phyloP scores from a whole-genome alignment of 2,113 vertebrate genomes.

The Dromaius novaehollandiae region DNA sequence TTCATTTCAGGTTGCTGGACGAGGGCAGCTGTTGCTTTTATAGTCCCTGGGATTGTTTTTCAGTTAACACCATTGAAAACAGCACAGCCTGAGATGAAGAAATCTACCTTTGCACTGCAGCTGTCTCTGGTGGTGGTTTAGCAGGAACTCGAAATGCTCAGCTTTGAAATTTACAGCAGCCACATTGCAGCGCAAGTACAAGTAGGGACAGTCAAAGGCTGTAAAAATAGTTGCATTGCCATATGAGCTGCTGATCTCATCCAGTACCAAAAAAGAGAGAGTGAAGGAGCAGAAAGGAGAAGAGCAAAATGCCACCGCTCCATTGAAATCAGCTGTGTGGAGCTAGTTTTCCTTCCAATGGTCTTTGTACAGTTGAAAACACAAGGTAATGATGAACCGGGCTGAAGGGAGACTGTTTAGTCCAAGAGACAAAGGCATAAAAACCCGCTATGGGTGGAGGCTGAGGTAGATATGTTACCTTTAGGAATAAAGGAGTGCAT shows the following conservation, averaged over 20 bases:
- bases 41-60: background rate
- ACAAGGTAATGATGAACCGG: background rate
- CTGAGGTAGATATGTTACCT: background rate
- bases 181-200: background rate
- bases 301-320: background rate
- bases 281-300: background rate
- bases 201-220: background rate
- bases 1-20: background rate
- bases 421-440: background rate
- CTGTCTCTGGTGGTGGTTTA: background rate
- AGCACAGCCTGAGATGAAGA: background rate
- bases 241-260: background rate
- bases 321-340: accelerated
- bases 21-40: background rate
- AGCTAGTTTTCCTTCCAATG: background rate
- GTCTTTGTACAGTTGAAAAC: background rate
- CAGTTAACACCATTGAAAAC: background rate
- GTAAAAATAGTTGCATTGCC: background rate
- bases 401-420: background rate
- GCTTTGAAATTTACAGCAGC: background rate
- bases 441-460: background rate
- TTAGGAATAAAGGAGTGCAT: background rate
- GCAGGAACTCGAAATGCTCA: background rate
- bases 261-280: background rate
- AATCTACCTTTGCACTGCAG: background rate